A percentile compares a stretch with the other conserved stretches of the same genome.
Evolutionary conservation across 2,797 vertebrate genomes (phyloP).

Genomic region (Oreortyx pictus): DNA sequence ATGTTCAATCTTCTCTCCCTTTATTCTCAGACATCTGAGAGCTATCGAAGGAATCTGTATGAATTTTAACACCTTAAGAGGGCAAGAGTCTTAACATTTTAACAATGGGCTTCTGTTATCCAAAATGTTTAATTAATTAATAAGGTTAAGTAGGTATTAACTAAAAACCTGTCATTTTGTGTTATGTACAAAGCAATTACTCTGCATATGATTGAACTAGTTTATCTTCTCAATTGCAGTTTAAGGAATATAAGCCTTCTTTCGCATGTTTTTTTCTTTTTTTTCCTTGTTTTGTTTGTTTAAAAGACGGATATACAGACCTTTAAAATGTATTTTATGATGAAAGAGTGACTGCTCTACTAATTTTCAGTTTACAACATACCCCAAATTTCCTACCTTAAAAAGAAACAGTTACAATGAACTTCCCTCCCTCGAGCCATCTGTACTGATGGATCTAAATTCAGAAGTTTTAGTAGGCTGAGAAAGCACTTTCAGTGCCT

Average conservation of each 20-base stretch:
- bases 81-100: conserved; percentile 49
- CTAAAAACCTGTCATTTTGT: conserved; percentile 49
- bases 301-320: neutral
- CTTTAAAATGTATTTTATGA: neutral
- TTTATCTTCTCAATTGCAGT: conserved; percentile 18
- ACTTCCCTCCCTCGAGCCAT: neutral
- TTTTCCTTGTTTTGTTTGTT: neutral
- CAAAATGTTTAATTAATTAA: conserved; percentile 63
- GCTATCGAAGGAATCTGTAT: conserved; percentile 4
- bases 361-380: neutral
- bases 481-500: conserved; percentile 4
- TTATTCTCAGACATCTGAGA: conserved; percentile 22
- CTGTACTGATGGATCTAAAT: neutral
- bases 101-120: conserved; percentile 56
- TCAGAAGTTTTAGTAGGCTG: neutral
- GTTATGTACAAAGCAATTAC: conserved; percentile 4
- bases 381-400: neutral
- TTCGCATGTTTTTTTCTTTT: neutral
- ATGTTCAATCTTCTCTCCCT: neutral
- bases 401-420: neutral
- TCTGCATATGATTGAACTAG: neutral
- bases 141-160: conserved; percentile 68
- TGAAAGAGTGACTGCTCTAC: neutral
- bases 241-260: neutral
- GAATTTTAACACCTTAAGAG: conserved; percentile 56